phyloP scores from a whole-genome alignment of 1,140 invertebrate genomes.

The Nomia melanderi region DNA sequence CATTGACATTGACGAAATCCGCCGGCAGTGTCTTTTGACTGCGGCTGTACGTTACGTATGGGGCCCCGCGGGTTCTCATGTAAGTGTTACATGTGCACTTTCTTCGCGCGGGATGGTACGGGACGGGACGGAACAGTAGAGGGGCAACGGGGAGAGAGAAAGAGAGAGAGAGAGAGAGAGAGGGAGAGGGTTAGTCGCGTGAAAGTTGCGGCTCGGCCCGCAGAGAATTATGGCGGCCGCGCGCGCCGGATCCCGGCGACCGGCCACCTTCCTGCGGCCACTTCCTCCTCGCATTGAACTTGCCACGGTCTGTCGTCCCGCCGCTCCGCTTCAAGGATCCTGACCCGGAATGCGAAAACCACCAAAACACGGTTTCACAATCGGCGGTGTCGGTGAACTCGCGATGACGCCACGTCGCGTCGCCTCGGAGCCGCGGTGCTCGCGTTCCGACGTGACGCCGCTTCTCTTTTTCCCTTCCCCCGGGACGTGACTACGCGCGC shows the following conservation, averaged over 20 bases:
- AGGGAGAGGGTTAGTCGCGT: conserved; percentile 46
- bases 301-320: conserved; percentile 28
- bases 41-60: conserved; percentile 64
- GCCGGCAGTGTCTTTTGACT: conserved; percentile 32
- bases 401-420: neutral
- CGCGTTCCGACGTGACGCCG: conserved; percentile 2
- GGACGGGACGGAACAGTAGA: neutral
- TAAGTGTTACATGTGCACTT: conserved; percentile 77
- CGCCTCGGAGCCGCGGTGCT: no score
- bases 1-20: conserved; percentile 70
- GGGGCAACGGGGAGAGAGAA: neutral
- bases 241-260: conserved; percentile 9
- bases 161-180: neutral
- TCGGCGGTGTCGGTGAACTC: neutral
- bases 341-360: conserved; percentile 58
- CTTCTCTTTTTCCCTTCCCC: no score
- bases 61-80: conserved; percentile 56
- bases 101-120: conserved; percentile 57
- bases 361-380: conserved; percentile 54
- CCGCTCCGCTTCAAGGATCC: conserved; percentile 42
- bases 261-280: conserved; percentile 26
- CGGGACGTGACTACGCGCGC: no score
- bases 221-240: conserved; percentile 28
- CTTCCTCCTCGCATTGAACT: conserved; percentile 68
- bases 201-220: conserved; percentile 65